Conservation (phyloP, 2,888 invertebrate species). For the Tortricodes alternella region DNA sequence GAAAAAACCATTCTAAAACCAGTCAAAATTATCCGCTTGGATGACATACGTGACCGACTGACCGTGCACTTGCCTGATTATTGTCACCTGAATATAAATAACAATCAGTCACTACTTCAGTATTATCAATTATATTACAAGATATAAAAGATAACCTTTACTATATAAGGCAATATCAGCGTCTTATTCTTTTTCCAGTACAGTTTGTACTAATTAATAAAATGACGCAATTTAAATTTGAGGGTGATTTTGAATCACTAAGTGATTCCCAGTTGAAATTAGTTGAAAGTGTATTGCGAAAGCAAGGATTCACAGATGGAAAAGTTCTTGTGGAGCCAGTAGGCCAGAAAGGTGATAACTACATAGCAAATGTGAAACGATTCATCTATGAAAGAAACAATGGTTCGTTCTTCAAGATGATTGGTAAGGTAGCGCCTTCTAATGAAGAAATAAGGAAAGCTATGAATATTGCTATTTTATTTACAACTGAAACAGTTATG, state of each 20-base stretch:
- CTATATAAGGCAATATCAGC: slow-evolving; percentile 14
- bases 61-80: no score
- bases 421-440: slow-evolving; percentile 54
- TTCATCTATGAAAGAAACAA: slow-evolving; percentile 40
- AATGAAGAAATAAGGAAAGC: slow-evolving; percentile 34
- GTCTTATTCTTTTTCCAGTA: background rate
- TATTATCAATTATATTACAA: background rate
- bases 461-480: slow-evolving; percentile 36
- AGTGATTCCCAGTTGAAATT: slow-evolving; percentile 12
- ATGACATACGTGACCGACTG: no score
- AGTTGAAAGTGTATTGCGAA: slow-evolving; percentile 20
- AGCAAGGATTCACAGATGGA: slow-evolving; percentile 24
- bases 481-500: slow-evolving; percentile 49
- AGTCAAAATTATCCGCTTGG: no score
- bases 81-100: no score
- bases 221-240: slow-evolving; percentile 33
- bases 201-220: background rate
- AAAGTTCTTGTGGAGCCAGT: slow-evolving; percentile 32
- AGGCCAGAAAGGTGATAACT: slow-evolving; percentile 35
- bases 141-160: background rate
- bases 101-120: no score
- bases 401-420: slow-evolving; percentile 44
- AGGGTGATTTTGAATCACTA: slow-evolving; percentile 23
- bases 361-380: slow-evolving; percentile 34
- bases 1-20: no score